Percentiles rank a stretch among this genome's conserved stretches.
phyloP scores from a whole-genome alignment of 2,113 vertebrate species.

The Anthoscopus minutus region DNA sequence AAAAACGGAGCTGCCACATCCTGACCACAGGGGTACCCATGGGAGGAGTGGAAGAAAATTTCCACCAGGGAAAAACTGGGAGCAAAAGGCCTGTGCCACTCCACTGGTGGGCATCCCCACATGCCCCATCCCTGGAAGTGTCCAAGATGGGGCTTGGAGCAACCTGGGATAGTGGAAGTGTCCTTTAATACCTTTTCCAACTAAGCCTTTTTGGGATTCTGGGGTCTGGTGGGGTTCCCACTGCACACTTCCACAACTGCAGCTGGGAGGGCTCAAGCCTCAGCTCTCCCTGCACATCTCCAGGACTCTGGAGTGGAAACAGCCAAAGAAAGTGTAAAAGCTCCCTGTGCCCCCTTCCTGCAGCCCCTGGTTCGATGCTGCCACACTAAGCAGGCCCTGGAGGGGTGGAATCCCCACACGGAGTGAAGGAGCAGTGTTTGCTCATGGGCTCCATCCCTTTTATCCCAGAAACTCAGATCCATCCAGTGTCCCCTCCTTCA shows the following conservation, averaged over 20 bases:
- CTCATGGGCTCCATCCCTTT: neutral
- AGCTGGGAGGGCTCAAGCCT: neutral
- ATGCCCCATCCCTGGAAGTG: neutral
- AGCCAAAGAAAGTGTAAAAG: neutral
- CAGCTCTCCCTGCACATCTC: neutral
- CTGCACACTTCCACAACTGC: rapidly evolving
- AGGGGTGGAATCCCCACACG: neutral
- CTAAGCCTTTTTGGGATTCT: neutral
- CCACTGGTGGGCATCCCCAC: neutral
- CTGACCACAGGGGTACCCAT: neutral
- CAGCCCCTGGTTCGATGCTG: neutral
- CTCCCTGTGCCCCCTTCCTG: neutral
- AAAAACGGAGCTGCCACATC: neutral
- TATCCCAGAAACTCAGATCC: neutral
- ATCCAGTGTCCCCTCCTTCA: neutral
- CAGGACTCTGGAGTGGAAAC: neutral
- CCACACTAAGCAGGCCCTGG: rapidly evolving
- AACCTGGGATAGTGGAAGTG: no score
- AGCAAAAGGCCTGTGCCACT: neutral
- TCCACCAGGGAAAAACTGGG: neutral
- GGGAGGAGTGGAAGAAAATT: neutral
- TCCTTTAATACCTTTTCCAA: neutral
- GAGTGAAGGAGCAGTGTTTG: neutral
- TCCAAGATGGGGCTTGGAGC: neutral
- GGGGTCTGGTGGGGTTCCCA: neutral